Evolutionary conservation across 53 echinoderm and acorn worm species (phyloP).

Genomic region (Echinarachnius parma): DNA sequence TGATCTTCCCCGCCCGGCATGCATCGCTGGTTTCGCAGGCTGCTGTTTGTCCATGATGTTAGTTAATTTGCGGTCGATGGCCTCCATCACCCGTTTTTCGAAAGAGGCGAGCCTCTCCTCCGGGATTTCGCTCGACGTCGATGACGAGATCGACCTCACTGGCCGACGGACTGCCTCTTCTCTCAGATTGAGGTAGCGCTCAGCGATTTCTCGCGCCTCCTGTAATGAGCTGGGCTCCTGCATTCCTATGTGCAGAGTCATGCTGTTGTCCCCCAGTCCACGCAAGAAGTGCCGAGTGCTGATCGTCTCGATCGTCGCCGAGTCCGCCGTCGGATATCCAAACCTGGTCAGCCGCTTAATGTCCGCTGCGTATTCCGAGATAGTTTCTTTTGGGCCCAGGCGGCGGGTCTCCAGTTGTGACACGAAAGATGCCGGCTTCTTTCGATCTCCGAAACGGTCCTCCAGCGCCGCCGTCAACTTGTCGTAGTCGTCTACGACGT

Average conservation of each 20-base stretch:
- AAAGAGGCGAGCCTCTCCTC: too few species aligned
- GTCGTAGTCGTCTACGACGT: not conserved
- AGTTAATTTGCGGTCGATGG: too few species aligned
- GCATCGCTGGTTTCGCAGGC: not conserved
- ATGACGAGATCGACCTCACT: not conserved
- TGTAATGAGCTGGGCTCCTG: constrained; percentile 32
- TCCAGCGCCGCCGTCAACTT: not conserved
- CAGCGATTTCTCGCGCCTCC: constrained; percentile 37
- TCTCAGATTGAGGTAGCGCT: constrained; percentile 14
- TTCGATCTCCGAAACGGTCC: constrained; percentile 1
- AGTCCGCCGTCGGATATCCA: constrained; percentile 35
- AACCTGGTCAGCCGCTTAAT: constrained; percentile 24
- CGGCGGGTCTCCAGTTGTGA: constrained; percentile 1
- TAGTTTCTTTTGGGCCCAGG: not conserved
- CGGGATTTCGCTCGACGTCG: not conserved
- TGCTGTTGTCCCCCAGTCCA: constrained; percentile 35
- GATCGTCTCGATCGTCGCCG: constrained; percentile 37
- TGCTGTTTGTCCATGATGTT: too few species aligned
- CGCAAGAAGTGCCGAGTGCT: constrained; percentile 26
- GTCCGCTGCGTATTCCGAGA: constrained; percentile 31
- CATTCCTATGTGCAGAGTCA: constrained; percentile 42
- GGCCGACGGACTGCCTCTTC: constrained; percentile 12
- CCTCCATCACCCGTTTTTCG: too few species aligned
- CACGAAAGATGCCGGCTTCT: constrained; percentile 4
- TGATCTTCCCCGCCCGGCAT: not conserved